Evolutionary conservation across 1,140 invertebrate species (phyloP).

Genomic region (Centruroides sculpturatus): DNA sequence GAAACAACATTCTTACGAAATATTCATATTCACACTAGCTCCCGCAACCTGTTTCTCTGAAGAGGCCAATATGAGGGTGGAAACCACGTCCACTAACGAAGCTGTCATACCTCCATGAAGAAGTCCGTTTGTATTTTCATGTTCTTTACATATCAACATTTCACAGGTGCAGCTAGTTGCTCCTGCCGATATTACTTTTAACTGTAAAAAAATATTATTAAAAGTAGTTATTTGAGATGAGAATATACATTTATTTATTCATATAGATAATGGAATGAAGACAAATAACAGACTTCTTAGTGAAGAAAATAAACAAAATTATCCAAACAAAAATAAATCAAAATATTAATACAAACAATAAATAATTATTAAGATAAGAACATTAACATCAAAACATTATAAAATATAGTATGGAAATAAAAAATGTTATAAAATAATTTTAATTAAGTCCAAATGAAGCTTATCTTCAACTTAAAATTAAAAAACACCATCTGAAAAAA

Average conservation of each 20-base stretch:
- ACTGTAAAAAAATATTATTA: slow-evolving; percentile 30
- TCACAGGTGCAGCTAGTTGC: slow-evolving; percentile 29
- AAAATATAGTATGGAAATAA: too few relatives aligned
- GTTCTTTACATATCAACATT: slow-evolving; percentile 56
- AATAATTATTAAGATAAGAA: too few relatives aligned
- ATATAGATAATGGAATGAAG: too few relatives aligned
- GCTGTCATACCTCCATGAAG: slow-evolving; percentile 73
- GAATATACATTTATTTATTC: neutral
- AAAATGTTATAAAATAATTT: too few relatives aligned
- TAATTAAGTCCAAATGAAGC: too few relatives aligned
- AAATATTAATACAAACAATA: too few relatives aligned
- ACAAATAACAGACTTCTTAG: too few relatives aligned
- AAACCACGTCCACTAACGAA: slow-evolving; percentile 64
- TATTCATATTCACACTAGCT: slow-evolving; percentile 54
- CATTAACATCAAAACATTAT: too few relatives aligned
- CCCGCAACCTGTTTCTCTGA: slow-evolving; percentile 47
- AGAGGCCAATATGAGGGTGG: slow-evolving; percentile 52
- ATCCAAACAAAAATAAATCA: too few relatives aligned
- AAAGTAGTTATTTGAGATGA: neutral
- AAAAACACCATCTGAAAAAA: too few relatives aligned
- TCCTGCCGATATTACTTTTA: slow-evolving; percentile 49
- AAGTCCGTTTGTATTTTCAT: slow-evolving; percentile 55
- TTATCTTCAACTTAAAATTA: too few relatives aligned
- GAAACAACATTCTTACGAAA: slow-evolving; percentile 39
- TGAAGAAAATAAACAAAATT: too few relatives aligned